These are phyloP conservation scores for Lampris incognitus DNA, from an alignment of 2,113 vertebrate species.

Conservation along the genomic window DNA sequence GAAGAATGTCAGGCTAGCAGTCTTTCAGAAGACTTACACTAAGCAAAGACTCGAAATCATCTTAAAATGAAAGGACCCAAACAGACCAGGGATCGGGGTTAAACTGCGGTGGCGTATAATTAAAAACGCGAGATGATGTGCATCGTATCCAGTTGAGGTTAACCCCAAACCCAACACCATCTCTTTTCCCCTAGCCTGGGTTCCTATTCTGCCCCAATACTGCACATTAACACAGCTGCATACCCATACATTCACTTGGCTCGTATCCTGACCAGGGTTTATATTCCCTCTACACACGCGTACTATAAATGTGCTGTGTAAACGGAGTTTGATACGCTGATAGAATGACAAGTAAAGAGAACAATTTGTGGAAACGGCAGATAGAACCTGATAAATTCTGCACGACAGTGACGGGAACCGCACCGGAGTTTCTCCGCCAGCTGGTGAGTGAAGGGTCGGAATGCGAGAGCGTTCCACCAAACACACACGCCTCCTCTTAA, in stretches of 20 bases:
- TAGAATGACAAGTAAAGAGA: slow-evolving; percentile 1
- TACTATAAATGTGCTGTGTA: no score
- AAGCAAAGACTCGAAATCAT: slow-evolving; percentile 3
- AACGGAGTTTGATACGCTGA: no score
- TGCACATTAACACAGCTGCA: no score
- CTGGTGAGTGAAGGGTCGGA: slow-evolving; percentile 63
- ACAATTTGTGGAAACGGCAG: slow-evolving; percentile 40
- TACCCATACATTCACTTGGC: no score
- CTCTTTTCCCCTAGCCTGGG: no score
- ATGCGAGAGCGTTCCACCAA: slow-evolving; percentile 58
- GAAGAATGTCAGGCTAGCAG: slow-evolving; percentile 42
- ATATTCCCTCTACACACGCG: no score
- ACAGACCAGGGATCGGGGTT: not conserved
- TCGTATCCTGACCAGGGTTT: no score
- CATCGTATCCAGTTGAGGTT: no score
- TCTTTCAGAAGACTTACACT: slow-evolving; percentile 24
- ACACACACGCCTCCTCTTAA: slow-evolving; percentile 59
- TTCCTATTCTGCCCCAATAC: no score
- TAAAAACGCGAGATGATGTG: slow-evolving; percentile 9
- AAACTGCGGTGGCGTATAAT: not conserved
- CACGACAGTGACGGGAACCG: slow-evolving; percentile 60
- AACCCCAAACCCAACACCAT: no score
- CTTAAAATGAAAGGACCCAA: not conserved
- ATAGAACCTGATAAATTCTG: slow-evolving; percentile 63
- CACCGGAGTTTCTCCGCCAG: slow-evolving; percentile 52